Evolutionary conservation across 2,797 vertebrate species (phyloP), one percentile per base, ranked within the genome.

Genomic region (Hemitrygon akajei): DNA sequence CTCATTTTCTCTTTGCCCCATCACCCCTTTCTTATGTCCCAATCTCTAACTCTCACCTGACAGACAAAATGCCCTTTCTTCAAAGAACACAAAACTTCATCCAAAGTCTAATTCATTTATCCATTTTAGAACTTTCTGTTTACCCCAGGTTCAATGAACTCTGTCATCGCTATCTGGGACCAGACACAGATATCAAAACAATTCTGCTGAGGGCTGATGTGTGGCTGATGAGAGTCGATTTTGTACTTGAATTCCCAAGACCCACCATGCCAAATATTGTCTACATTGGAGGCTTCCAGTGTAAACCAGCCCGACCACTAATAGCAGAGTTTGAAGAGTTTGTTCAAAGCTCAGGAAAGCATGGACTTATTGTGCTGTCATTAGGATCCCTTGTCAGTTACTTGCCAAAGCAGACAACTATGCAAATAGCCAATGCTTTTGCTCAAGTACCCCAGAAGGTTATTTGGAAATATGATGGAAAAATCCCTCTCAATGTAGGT

Each of bases 41-140:
- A 1, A 93, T 93, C 0, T 82, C 94, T 2, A 14, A 0, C 81
- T 94, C 0, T 0, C 6, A 14, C 16, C 58, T 89, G 86, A 93
- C 96, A 0, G 95, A 96, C 40, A 95, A 94, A 73, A 97, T 97
- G 97, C 95, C 93, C 0, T 97, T 97, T 93, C 4, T 0, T 10
- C 66, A 97, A 93, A 95, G 96, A 76, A 18, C 95, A 9, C 94
- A 94, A 25, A 97, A 97, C 82, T 22, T 69, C 0, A 37, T 97
- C 0, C 58, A 94, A 80, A 96, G 95, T 30, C 1, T 94, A 1
- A 5, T 96, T 18, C 47, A 80, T 37, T 20, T 5, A 18, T 12
- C 12, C 3, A 80, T 40, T 80, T 18, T 18, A 80, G n/a, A 80
- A 40, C 40, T 80, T 80, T 37, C 40, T 37, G 40, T 6, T 20